A percentile compares a stretch with the other conserved stretches of the same genome.
These are phyloP conservation scores for Perca fluviatilis DNA, from an alignment of 2,113 vertebrate species.

Conservation along the genomic window DNA sequence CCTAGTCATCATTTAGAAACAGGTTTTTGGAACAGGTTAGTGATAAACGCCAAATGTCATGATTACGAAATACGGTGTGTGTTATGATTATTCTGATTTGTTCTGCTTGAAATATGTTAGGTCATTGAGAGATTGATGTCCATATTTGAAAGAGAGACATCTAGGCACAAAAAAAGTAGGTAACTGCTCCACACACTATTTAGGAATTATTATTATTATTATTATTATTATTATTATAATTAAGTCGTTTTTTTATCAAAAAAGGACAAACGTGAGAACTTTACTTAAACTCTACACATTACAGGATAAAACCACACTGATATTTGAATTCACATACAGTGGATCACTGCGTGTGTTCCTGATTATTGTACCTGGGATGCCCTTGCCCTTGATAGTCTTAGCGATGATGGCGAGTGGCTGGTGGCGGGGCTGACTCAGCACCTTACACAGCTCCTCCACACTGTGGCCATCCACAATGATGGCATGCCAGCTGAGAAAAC, in stretches of 20 bases:
- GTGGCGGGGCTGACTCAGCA: constrained; percentile 90
- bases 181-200: not conserved
- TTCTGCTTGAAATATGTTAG: not conserved
- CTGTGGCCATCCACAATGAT: constrained; percentile 95
- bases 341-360: not conserved
- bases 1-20: constrained; percentile 1
- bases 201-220: too few relatives aligned
- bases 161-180: not conserved
- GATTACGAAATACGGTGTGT: not conserved
- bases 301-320: not conserved
- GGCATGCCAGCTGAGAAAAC: constrained; percentile 89
- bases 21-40: not conserved
- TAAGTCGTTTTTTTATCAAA: not conserved
- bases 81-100: not conserved
- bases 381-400: constrained; percentile 95
- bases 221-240: too few relatives aligned
- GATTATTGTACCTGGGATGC: constrained; percentile 89
- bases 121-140: not conserved
- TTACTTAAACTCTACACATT: not conserved
- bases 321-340: not conserved
- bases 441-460: constrained; percentile 96
- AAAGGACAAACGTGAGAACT: not conserved
- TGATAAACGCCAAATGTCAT: not conserved
- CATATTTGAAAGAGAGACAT: not conserved
- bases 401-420: constrained; percentile 95